Evolutionary conservation across 2,113 vertebrate species (phyloP).

Genomic region (Oceanodroma tethys): DNA sequence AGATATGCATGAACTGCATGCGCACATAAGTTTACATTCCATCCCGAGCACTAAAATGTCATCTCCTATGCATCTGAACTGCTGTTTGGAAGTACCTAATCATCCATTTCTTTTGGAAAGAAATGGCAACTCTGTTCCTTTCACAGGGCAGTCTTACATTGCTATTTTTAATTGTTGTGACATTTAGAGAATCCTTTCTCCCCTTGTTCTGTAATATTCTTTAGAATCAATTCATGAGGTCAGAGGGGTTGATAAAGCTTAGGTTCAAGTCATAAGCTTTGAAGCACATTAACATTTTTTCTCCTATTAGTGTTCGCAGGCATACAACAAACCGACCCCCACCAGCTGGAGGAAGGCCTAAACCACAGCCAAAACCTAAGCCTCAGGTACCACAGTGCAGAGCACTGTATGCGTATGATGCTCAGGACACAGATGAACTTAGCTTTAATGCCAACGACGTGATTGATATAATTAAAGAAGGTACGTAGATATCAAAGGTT

Average conservation of each 20-base stretch:
- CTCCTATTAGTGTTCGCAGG: slow-evolving; percentile 77
- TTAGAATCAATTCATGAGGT: neutral
- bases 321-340: slow-evolving; percentile 83
- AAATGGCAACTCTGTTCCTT: neutral
- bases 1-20: neutral
- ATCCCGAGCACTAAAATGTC: neutral
- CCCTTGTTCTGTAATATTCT: neutral
- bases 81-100: neutral
- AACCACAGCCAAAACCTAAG: slow-evolving; percentile 95
- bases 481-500: slow-evolving; percentile 48
- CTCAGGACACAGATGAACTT: slow-evolving; percentile 98
- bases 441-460: slow-evolving; percentile 95
- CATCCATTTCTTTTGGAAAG: neutral
- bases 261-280: neutral
- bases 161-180: neutral
- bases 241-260: neutral
- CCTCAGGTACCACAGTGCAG: slow-evolving; percentile 96
- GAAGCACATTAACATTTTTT: neutral
- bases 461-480: slow-evolving; percentile 95
- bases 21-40: neutral
- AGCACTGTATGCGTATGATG: slow-evolving; percentile 94
- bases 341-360: slow-evolving; percentile 90
- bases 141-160: too few species aligned
- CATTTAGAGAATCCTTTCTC: neutral
- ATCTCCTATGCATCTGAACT: neutral